Evolutionary conservation across 2,113 vertebrate genomes (phyloP).

Genomic region (Fulmarus glacialis): DNA sequence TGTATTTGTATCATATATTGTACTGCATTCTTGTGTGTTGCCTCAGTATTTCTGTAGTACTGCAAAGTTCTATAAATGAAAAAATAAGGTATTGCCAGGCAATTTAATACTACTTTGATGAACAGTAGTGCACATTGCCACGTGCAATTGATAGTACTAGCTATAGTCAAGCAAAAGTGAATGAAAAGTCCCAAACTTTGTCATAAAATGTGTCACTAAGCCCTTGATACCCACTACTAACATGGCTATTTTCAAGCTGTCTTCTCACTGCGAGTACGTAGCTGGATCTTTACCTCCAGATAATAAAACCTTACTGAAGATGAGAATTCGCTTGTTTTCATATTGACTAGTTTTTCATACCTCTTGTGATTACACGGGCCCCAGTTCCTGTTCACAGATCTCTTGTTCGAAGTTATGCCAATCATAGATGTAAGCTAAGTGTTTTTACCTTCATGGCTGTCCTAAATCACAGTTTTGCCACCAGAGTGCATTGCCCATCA

Average conservation of each 20-base stretch:
- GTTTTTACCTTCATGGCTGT: background rate
- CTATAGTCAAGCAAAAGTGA: background rate
- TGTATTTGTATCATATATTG: background rate
- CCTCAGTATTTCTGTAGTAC: background rate
- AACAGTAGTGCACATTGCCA: background rate
- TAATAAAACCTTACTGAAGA: background rate
- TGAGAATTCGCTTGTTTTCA: background rate
- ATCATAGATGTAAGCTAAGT: background rate
- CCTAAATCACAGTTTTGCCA: background rate
- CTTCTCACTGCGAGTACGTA: background rate
- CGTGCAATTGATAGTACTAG: background rate
- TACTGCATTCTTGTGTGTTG: background rate
- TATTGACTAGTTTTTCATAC: background rate
- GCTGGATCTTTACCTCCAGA: background rate
- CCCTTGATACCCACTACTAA: accelerated
- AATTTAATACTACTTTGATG: background rate
- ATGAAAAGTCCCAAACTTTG: background rate
- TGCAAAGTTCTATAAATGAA: background rate
- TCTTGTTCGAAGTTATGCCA: background rate
- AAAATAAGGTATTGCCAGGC: background rate
- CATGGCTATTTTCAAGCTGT: background rate
- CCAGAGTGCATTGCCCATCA: background rate
- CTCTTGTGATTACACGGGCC: background rate
- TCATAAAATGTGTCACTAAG: background rate
- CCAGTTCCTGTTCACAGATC: background rate